Evolutionary conservation across 2,888 invertebrate species (phyloP).

Genomic region (Opisthograptis luteolata): DNA sequence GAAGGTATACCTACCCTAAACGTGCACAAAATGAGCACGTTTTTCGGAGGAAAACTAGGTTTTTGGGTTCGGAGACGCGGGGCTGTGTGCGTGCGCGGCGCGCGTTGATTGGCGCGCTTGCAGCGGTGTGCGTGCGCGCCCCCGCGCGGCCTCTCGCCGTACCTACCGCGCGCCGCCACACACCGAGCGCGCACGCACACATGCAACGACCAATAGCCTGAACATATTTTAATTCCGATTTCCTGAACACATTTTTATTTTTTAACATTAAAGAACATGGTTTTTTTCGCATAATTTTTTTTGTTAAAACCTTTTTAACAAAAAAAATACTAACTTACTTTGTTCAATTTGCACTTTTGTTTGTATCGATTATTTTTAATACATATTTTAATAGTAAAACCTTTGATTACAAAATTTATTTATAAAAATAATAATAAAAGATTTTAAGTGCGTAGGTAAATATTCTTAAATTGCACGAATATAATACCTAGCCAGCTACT

Average conservation of each 20-base stretch:
- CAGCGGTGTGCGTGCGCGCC: constrained; percentile 64
- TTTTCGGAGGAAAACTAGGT: constrained; percentile 66
- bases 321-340: too few relatives aligned
- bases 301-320: too few relatives aligned
- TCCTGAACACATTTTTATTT: neutral
- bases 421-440: too few relatives aligned
- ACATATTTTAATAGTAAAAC: too few relatives aligned
- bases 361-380: too few relatives aligned
- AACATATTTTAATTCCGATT: constrained; percentile 13
- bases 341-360: too few relatives aligned
- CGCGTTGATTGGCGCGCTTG: constrained; percentile 67
- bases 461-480: too few relatives aligned
- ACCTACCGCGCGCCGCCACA: constrained; percentile 46
- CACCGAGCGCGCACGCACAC: constrained; percentile 41
- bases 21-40: constrained; percentile 65
- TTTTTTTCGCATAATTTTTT: too few relatives aligned
- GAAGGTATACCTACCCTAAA: constrained; percentile 64
- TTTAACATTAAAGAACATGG: too few relatives aligned
- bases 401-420: too few relatives aligned
- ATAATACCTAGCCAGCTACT: too few relatives aligned
- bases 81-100: constrained; percentile 61
- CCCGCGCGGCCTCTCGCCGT: constrained; percentile 68
- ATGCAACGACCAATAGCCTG: constrained; percentile 24
- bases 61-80: constrained; percentile 52
- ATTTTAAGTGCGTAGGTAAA: too few relatives aligned